Evolutionary conservation across 2,797 vertebrate species (phyloP).

Genomic region (Pangasius mekongensis): DNA sequence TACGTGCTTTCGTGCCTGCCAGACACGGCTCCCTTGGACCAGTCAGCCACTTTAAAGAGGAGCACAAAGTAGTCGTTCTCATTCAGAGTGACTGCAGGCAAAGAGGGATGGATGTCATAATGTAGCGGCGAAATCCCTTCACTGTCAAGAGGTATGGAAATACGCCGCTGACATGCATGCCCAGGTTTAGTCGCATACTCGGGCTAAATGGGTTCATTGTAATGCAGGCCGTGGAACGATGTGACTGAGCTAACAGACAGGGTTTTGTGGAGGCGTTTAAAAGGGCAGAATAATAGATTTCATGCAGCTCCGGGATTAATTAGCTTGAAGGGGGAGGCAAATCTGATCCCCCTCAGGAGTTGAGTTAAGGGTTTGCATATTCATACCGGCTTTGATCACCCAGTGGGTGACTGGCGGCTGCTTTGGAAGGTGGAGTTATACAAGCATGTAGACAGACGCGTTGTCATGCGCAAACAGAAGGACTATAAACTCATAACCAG

Average conservation of each 20-base stretch:
- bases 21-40: conserved; percentile 28
- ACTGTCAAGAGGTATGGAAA: conserved; percentile 35
- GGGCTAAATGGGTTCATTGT: conserved; percentile 40
- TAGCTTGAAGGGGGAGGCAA: conserved; percentile 32
- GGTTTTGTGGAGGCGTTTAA: conserved; percentile 44
- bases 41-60: conserved; percentile 50
- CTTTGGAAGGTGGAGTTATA: conserved; percentile 29
- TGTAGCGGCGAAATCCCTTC: conserved; percentile 2
- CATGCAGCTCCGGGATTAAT: conserved; percentile 51
- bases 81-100: conserved; percentile 30
- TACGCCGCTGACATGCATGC: conserved; percentile 1
- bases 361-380: conserved; percentile 37
- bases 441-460: neutral
- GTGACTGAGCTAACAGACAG: conserved; percentile 35
- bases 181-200: conserved; percentile 31
- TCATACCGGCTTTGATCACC: conserved; percentile 48
- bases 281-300: conserved; percentile 56
- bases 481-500: neutral
- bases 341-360: conserved; percentile 38
- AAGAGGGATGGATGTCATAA: conserved; percentile 35
- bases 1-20: neutral
- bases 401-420: conserved; percentile 15
- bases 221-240: conserved; percentile 27
- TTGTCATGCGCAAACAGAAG: neutral
- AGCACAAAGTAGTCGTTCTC: conserved; percentile 18